A percentile compares a stretch with the other conserved stretches of the same genome.
Evolutionary conservation across 92 coral and sea anemone species (phyloP).

Genomic region (Parazoanthus swiftii): DNA sequence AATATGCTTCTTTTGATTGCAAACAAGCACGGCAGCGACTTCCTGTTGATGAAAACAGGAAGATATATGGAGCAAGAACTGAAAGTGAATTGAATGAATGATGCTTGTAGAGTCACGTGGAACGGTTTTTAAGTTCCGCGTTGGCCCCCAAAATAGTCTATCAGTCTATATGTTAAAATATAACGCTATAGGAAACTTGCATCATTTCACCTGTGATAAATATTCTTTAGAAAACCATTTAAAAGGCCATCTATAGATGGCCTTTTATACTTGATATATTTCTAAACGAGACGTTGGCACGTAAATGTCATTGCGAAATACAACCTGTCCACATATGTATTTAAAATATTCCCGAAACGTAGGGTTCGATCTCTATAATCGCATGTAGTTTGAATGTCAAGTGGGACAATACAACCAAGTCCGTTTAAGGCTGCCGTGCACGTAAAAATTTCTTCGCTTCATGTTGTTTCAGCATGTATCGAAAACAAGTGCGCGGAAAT

Average conservation of each 20-base stretch:
- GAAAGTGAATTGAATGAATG: background rate
- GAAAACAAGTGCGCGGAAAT: background rate
- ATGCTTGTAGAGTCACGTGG: background rate
- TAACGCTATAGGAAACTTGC: background rate
- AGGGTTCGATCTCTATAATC: background rate
- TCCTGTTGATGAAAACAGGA: slow-evolving; percentile 1
- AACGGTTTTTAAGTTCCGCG: background rate
- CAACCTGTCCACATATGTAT: background rate
- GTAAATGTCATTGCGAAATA: slow-evolving; percentile 18
- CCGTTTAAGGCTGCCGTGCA: background rate
- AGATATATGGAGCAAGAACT: background rate
- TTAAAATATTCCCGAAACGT: no score
- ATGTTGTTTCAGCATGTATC: slow-evolving; percentile 9
- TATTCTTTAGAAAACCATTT: background rate
- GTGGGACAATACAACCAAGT: background rate
- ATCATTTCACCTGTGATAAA: background rate
- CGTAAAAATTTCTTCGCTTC: background rate
- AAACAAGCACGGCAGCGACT: background rate
- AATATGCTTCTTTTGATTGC: no score
- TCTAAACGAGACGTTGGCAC: background rate
- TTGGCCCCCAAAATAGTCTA: background rate
- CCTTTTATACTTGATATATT: background rate
- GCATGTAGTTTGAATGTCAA: background rate
- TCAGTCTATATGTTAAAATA: background rate
- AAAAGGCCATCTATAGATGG: background rate